Conservation (phyloP, 2,888 invertebrate species). For the Steinernema scapterisci region DNA sequence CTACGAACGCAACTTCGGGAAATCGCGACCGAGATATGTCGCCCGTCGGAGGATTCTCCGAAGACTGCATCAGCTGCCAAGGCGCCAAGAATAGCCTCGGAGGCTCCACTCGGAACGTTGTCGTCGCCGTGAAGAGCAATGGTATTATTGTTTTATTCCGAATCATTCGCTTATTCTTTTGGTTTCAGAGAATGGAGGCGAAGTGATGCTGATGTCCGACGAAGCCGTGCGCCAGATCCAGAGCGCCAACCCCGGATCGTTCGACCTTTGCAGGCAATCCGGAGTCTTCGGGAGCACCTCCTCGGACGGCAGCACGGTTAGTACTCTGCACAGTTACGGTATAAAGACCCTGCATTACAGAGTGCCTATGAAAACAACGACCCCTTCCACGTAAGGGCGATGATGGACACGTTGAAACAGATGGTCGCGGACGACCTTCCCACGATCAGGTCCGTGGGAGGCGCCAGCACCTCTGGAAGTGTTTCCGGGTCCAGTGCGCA, state of each 20-base stretch:
- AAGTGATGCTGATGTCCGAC: constrained; percentile 44
- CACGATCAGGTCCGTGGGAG: constrained; percentile 27
- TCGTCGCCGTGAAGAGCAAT: constrained; percentile 33
- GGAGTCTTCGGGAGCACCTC: constrained; percentile 13
- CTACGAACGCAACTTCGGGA: constrained; percentile 3
- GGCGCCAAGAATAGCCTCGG: not conserved
- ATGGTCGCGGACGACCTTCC: constrained; percentile 55
- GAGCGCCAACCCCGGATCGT: not conserved
- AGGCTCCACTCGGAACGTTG: constrained; percentile 24
- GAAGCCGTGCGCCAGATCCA: constrained; percentile 36
- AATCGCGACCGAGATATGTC: constrained; percentile 14
- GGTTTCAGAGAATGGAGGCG: constrained; percentile 38
- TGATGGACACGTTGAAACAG: constrained; percentile 61
- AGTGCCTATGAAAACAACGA: constrained; percentile 33
- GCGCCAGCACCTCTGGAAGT: not conserved
- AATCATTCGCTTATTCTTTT: constrained; percentile 3
- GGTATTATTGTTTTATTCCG: not conserved
- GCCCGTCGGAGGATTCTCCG: not conserved
- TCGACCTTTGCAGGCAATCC: not conserved
- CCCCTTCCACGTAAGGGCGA: constrained; percentile 47
- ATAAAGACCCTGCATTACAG: not conserved
- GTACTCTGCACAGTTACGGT: not conserved
- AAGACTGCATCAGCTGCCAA: not conserved
- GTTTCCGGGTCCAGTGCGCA: not conserved
- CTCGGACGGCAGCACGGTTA: constrained; percentile 6